Evolutionary conservation across 2,797 vertebrate species (phyloP).

Genomic region (Onychomys torridus): DNA sequence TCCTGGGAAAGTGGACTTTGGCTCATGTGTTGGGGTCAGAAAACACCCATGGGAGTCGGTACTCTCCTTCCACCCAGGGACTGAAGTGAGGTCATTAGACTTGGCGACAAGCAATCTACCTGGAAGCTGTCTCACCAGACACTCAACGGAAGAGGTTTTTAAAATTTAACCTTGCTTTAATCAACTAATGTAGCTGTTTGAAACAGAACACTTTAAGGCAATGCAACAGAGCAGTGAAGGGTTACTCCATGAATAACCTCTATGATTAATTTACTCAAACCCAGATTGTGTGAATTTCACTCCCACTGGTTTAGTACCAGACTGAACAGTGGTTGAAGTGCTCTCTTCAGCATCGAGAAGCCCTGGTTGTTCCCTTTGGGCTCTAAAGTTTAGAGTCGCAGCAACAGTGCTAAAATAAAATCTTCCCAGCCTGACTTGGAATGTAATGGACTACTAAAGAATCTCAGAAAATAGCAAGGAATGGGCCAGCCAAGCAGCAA

Average conservation of each 20-base stretch:
- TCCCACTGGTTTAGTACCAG: constrained; percentile 58
- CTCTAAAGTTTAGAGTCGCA: constrained; percentile 8
- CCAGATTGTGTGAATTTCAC: neutral
- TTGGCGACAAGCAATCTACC: neutral
- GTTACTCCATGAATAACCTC: constrained; percentile 50
- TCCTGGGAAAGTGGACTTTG: neutral
- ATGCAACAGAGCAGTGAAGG: constrained; percentile 62
- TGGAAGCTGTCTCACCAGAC: neutral
- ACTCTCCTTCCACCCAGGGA: neutral
- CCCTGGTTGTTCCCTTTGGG: neutral
- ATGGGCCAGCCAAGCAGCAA: neutral
- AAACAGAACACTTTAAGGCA: constrained; percentile 71
- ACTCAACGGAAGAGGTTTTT: neutral
- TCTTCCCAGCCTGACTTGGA: constrained; percentile 23
- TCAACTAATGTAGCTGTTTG: constrained; percentile 71
- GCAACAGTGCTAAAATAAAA: neutral
- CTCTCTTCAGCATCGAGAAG: constrained; percentile 41
- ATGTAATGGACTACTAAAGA: neutral
- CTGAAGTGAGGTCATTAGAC: neutral
- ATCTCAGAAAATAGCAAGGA: neutral
- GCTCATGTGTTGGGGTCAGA: neutral
- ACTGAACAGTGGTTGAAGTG: constrained; percentile 58
- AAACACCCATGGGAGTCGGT: neutral
- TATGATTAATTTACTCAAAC: constrained; percentile 26
- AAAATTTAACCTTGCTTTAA: constrained; percentile 72